Evolutionary conservation across 2,113 vertebrate genomes (phyloP), one percentile per base, ranked within the genome.

Genomic region (Neolamprologus falcicula): DNA sequence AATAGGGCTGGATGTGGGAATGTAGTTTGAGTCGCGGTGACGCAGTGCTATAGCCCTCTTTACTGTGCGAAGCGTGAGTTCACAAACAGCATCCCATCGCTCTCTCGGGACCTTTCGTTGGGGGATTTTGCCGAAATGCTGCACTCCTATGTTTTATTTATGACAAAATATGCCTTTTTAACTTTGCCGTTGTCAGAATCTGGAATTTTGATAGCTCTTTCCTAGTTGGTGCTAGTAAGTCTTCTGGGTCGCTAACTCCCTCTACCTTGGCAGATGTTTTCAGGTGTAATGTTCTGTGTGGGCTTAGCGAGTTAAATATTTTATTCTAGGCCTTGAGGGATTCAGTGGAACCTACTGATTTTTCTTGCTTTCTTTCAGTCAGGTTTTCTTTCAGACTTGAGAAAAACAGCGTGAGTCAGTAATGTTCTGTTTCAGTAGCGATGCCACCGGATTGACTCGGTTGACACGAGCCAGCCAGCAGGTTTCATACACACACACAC

Each of bases 101-200:
- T 94, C 94, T 92, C 95, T 26, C 85, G 95, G 95, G 96, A 95
- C 84, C 79, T 57, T 55, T 89, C 85, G 90, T 90, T 93, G 90
- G 83, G 93, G 94, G 95, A 95, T 91, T 94, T 92, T 94, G 92
- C 87, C 61, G 86, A 94, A 92, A 93, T 94, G 93, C 90, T 93
- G 93, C 90, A 94, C 92, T 93, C 94, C 91, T 93, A 96, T 96
- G 94, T 95, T 95, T 96, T 96, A 96, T 96, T 96, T 93, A 96
- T 95, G 94, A 93, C 90, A 90, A 95, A 96, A 96, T 93, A 93
- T 89, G 94, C 93, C 94, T 90, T 94, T 96, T 94, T 93, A 95
- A 95, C 93, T 94, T 86, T 12, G 86, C 89, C 86, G 88, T 95
- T 94, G 93, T 93, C 93, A 91, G 94, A 91, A 90, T 93, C 79